phyloP scores from a whole-genome alignment of 1,140 invertebrate genomes.

The Trialeurodes vaporariorum region DNA sequence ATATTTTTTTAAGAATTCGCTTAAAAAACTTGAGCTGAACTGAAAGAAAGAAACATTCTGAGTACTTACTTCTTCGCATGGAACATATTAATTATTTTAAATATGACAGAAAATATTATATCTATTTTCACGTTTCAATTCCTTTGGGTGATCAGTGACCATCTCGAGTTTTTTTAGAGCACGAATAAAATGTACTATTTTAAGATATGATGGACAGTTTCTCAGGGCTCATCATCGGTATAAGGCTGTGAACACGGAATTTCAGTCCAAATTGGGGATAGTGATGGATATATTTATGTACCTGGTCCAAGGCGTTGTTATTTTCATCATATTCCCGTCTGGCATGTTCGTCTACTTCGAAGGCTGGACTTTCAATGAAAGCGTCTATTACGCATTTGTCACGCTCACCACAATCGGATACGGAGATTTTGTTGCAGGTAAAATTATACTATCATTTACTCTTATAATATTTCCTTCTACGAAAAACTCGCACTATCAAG shows the following conservation, averaged over 20 bases:
- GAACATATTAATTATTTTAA: too few species aligned
- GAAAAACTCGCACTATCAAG: too few species aligned
- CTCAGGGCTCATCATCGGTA: constrained; percentile 58
- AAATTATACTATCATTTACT: constrained; percentile 22
- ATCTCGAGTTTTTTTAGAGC: not conserved
- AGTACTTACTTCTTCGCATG: too few species aligned
- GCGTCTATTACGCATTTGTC: constrained; percentile 85
- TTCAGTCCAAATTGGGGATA: constrained; percentile 56
- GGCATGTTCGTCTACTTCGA: constrained; percentile 79
- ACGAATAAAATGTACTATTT: not conserved
- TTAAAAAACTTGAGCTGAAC: too few species aligned
- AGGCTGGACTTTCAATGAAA: constrained; percentile 77
- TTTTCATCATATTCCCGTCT: constrained; percentile 88
- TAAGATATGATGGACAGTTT: constrained; percentile 40
- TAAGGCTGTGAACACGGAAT: constrained; percentile 52
- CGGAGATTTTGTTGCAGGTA: constrained; percentile 81
- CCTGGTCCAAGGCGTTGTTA: constrained; percentile 67
- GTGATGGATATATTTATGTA: constrained; percentile 65
- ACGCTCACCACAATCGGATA: constrained; percentile 90
- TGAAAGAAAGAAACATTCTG: too few species aligned
- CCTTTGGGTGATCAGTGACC: too few species aligned
- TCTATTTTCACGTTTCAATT: too few species aligned
- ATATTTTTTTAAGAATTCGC: too few species aligned
- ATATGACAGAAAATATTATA: too few species aligned
- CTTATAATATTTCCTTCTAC: too few species aligned